Evolutionary conservation across 2,797 vertebrate species (phyloP).

Genomic region (Oreortyx pictus): DNA sequence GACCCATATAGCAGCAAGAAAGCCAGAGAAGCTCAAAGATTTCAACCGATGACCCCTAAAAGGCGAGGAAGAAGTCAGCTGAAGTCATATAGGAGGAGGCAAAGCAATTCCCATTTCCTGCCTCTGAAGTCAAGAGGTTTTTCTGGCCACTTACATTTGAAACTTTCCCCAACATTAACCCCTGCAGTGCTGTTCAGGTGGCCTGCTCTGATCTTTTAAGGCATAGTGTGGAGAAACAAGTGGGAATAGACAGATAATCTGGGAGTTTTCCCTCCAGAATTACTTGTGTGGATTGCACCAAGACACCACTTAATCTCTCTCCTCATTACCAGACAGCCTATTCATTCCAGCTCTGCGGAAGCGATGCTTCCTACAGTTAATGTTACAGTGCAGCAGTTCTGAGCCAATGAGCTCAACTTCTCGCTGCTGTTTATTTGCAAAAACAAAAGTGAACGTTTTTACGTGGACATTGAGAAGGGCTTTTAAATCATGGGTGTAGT

Average conservation of each 20-base stretch:
- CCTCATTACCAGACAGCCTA: neutral
- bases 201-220: neutral
- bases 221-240: neutral
- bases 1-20: neutral
- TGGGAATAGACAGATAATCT: neutral
- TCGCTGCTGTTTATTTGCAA: neutral
- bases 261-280: neutral
- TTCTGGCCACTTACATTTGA: neutral
- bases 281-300: neutral
- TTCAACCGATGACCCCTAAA: neutral
- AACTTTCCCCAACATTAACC: neutral
- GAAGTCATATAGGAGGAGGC: neutral
- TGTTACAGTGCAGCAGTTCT: neutral
- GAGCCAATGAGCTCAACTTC: neutral
- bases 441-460: neutral
- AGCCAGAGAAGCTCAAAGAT: constrained; percentile 13
- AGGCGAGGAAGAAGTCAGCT: neutral
- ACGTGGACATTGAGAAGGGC: neutral
- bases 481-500: neutral
- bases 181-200: neutral
- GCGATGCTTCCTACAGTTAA: neutral
- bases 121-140: constrained; percentile 1
- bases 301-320: neutral
- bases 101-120: constrained; percentile 18
- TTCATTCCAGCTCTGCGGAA: neutral